Percentiles rank a stretch among this genome's conserved stretches.
Conservation (phyloP, 2,113 vertebrate genomes). For the Phrynocephalus versicolor region DNA sequence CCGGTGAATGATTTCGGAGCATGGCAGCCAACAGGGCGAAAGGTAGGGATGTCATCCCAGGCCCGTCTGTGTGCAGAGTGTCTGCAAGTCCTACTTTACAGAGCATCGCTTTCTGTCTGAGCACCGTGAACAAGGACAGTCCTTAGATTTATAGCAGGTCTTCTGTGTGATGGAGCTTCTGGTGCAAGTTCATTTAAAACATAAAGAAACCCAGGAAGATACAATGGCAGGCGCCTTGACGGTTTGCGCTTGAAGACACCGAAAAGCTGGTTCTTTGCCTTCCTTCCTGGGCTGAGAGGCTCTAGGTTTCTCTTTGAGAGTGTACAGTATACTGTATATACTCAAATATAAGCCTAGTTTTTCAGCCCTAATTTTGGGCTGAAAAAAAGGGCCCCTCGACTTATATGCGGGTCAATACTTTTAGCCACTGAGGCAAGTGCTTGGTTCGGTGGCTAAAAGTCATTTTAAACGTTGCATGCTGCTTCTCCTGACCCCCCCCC, state of each 20-base stretch:
- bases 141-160: background rate
- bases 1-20: background rate
- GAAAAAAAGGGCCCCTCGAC: no score
- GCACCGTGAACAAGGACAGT: background rate
- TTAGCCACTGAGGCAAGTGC: no score
- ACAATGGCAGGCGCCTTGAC: background rate
- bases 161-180: background rate
- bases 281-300: background rate
- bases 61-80: background rate
- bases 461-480: no score
- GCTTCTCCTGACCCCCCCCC: no score
- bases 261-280: background rate
- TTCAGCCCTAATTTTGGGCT: no score
- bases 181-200: background rate
- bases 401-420: no score
- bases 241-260: background rate
- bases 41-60: background rate
- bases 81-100: background rate
- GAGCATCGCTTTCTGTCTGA: background rate
- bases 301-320: background rate
- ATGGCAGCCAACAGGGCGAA: background rate
- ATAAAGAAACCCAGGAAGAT: background rate
- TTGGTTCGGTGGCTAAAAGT: no score
- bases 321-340: no score
- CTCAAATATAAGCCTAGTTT: no score